Evolutionary conservation across 2,113 vertebrate genomes (phyloP).

Genomic region (Dipodomys ordii): DNA sequence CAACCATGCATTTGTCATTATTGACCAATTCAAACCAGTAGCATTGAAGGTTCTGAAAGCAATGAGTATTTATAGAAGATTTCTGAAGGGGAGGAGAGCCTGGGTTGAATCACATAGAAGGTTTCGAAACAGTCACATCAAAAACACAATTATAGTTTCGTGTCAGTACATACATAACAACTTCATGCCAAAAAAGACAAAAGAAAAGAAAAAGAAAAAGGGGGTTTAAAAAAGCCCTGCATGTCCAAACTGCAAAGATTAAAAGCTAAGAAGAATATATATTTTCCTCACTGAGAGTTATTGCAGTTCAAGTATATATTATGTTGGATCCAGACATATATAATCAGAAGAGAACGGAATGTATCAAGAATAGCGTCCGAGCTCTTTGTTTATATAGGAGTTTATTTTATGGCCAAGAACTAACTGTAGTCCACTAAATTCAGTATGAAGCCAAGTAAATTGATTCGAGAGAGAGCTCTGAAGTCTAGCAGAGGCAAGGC

Average conservation of each 20-base stretch:
- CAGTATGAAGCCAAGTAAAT: slow-evolving; percentile 80
- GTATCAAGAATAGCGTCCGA: slow-evolving; percentile 43
- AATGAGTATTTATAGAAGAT: slow-evolving; percentile 74
- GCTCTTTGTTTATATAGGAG: slow-evolving; percentile 81
- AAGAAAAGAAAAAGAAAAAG: no score
- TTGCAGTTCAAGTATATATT: slow-evolving; percentile 39
- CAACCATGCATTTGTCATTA: slow-evolving; percentile 76
- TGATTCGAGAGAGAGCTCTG: slow-evolving; percentile 84
- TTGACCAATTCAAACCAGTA: slow-evolving; percentile 71
- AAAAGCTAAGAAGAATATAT: slow-evolving; percentile 48
- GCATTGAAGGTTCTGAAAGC: slow-evolving; percentile 71
- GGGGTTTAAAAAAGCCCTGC: neutral
- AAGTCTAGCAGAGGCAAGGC: slow-evolving; percentile 79
- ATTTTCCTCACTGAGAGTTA: slow-evolving; percentile 61
- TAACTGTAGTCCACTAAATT: slow-evolving; percentile 80
- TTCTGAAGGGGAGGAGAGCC: slow-evolving; percentile 44
- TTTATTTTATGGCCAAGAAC: slow-evolving; percentile 84
- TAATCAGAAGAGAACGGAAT: slow-evolving; percentile 21
- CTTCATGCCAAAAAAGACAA: slow-evolving; percentile 17
- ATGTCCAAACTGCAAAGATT: slow-evolving; percentile 24
- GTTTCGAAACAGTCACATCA: slow-evolving; percentile 68
- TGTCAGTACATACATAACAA: neutral
- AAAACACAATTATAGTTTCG: slow-evolving; percentile 15
- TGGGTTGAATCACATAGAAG: neutral
- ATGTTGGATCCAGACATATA: slow-evolving; percentile 46